Conservation (phyloP, 1,140 invertebrate genomes). For the Hestina assimilis region DNA sequence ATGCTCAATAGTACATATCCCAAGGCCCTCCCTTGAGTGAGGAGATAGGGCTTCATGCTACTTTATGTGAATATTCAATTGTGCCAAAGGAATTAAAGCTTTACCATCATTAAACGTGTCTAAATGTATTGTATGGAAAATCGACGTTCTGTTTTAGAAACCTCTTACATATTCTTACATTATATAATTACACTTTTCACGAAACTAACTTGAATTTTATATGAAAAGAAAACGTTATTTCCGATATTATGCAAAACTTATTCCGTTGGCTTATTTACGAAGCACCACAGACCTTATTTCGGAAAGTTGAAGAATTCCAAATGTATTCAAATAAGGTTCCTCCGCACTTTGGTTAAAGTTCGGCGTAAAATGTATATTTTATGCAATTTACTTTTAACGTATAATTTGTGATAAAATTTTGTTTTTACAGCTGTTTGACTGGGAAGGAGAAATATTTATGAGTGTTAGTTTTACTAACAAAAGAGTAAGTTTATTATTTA, state of each 20-base stretch:
- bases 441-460: neutral
- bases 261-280: neutral
- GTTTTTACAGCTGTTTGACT: slow-evolving; percentile 4
- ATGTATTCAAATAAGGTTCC: slow-evolving; percentile 14
- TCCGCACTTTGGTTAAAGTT: slow-evolving; percentile 2
- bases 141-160: neutral
- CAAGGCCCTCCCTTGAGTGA: too few species aligned
- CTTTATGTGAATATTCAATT: too few species aligned
- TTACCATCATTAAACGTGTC: too few species aligned
- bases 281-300: slow-evolving; percentile 4
- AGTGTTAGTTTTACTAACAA: too few species aligned
- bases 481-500: too few species aligned
- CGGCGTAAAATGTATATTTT: slow-evolving; percentile 12
- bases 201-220: neutral
- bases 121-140: too few species aligned
- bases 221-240: neutral
- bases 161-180: neutral
- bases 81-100: too few species aligned
- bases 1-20: too few species aligned
- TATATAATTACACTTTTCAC: neutral
- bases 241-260: slow-evolving; percentile 3
- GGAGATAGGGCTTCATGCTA: too few species aligned
- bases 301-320: slow-evolving; percentile 10
- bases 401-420: slow-evolving; percentile 2
- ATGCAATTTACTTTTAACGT: slow-evolving; percentile 7